Percentiles rank a stretch among this genome's conserved stretches.
Conservation (phyloP, 1,140 invertebrate genomes). For the Drosophila lini region DNA sequence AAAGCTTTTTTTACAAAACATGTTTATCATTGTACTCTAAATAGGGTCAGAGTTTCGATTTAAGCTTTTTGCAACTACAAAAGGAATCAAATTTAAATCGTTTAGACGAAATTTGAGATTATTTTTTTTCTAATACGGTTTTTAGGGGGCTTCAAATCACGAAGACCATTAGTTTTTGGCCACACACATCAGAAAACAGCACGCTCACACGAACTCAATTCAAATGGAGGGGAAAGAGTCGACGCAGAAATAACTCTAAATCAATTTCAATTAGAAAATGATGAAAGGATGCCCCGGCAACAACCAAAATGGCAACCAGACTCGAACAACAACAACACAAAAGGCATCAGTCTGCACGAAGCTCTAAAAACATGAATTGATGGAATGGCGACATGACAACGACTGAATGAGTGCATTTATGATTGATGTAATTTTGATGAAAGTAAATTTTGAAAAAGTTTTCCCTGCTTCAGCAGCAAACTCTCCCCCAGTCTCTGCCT, state of each 20-base stretch:
- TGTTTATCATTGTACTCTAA: background rate
- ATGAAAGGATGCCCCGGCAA: slow-evolving; percentile 65
- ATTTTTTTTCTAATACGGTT: background rate
- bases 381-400: slow-evolving; percentile 59
- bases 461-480: slow-evolving; percentile 42
- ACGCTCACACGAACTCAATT: slow-evolving; percentile 19
- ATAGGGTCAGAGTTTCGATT: background rate
- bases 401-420: slow-evolving; percentile 75
- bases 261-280: slow-evolving; percentile 80
- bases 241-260: slow-evolving; percentile 68
- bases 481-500: background rate
- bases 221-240: slow-evolving; percentile 15
- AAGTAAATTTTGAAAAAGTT: slow-evolving; percentile 66
- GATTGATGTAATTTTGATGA: slow-evolving; percentile 81
- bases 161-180: slow-evolving; percentile 24
- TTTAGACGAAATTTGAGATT: background rate
- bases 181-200: slow-evolving; percentile 21
- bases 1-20: background rate
- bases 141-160: slow-evolving; percentile 14
- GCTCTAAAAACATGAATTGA: slow-evolving; percentile 70
- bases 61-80: background rate
- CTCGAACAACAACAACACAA: slow-evolving; percentile 19
- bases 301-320: slow-evolving; percentile 19
- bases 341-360: slow-evolving; percentile 41
- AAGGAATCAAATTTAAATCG: background rate